Evolutionary conservation across 2,113 vertebrate genomes (phyloP).

Genomic region (Labrus mixtus): DNA sequence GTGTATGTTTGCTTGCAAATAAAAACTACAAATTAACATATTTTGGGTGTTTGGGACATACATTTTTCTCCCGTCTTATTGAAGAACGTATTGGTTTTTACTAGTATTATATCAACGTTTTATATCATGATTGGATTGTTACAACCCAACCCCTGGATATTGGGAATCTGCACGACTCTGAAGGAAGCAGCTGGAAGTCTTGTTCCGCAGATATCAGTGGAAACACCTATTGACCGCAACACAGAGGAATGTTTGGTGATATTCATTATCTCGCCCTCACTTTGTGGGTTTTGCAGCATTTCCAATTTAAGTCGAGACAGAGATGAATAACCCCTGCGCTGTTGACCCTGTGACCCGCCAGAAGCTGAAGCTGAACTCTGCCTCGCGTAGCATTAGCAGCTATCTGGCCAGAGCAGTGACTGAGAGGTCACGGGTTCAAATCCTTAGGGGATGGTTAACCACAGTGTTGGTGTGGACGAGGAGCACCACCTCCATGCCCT

Average conservation of each 20-base stretch:
- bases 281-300: constrained; percentile 19
- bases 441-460: constrained; percentile 39
- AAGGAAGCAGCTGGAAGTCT: not conserved
- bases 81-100: too few species aligned
- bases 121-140: too few species aligned
- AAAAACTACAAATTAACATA: too few species aligned
- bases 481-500: constrained; percentile 45
- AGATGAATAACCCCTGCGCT: constrained; percentile 53
- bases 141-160: not conserved
- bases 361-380: constrained; percentile 28
- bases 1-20: too few species aligned
- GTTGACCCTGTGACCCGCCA: constrained; percentile 38
- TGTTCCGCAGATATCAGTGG: not conserved
- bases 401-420: constrained; percentile 21
- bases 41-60: too few species aligned
- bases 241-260: not conserved
- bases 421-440: constrained; percentile 56
- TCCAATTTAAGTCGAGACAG: constrained; percentile 53
- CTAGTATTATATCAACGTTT: too few species aligned
- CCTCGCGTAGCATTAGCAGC: constrained; percentile 33
- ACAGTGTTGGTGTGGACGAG: not conserved
- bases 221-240: not conserved
- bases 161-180: not conserved
- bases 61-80: too few species aligned
- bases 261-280: constrained; percentile 12